These are phyloP conservation scores for Pocota personata DNA, from an alignment of 2,888 invertebrate genomes.

Conservation along the genomic window DNA sequence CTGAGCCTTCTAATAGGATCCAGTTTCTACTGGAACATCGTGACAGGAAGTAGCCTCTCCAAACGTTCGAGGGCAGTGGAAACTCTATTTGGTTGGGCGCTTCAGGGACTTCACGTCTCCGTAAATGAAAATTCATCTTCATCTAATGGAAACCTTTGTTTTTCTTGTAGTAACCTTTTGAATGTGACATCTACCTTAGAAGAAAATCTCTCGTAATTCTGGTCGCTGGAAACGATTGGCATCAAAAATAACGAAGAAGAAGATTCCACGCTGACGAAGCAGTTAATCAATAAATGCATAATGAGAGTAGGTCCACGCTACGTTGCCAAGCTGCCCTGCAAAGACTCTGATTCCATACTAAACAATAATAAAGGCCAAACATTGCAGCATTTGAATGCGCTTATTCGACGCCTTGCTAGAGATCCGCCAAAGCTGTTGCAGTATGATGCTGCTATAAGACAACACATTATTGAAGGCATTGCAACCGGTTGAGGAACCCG, in stretches of 20 bases:
- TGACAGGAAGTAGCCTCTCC: slow-evolving; percentile 9
- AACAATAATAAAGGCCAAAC: not conserved
- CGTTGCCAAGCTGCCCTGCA: not conserved
- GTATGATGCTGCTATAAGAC: slow-evolving; percentile 10
- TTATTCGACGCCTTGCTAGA: not conserved
- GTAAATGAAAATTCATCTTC: not conserved
- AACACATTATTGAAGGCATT: not conserved
- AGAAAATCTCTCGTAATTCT: not conserved
- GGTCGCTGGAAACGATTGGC: not conserved
- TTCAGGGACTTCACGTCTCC: not conserved
- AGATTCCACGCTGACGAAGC: not conserved
- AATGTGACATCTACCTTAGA: not conserved
- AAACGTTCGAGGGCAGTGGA: not conserved
- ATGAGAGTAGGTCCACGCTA: not conserved
- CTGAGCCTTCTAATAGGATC: not conserved
- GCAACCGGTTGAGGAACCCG: too few species aligned
- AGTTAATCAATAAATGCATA: not conserved
- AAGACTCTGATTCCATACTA: not conserved
- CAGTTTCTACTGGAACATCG: not conserved
- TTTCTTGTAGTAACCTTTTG: not conserved
- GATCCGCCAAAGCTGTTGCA: not conserved
- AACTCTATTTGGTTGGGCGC: slow-evolving; percentile 3
- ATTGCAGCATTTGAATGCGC: not conserved
- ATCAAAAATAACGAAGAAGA: not conserved
- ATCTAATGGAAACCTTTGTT: not conserved